Evolutionary conservation across 2,797 vertebrate genomes (phyloP), one percentile per base, ranked within the genome.

Genomic region (Cichlasoma orientale): DNA sequence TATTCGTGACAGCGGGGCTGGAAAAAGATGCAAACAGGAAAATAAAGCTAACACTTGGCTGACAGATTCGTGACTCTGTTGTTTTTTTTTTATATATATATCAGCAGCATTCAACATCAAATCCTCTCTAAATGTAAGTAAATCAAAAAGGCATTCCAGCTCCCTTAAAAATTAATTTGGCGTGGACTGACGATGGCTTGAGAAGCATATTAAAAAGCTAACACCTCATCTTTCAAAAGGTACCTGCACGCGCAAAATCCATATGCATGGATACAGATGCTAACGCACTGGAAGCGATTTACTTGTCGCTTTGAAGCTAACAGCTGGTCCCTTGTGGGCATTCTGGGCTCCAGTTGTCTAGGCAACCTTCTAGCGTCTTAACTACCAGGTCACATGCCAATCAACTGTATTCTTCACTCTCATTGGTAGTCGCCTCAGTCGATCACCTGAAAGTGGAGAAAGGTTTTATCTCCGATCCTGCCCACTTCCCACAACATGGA

Each of bases 401-500:
- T 41, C 38, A 41, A 4, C 12, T 12, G 11, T 66, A 44, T 47
- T 66, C 38, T 66, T 66, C 9, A 66, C 38, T 19, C 16, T 66
- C 38, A 47, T 12, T 44, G 14, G 9, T 63, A 63, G 59, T 27
- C 38, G 41, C 2, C 3, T 63, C 59, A 63, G 3, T 44, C 4
- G 1, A 44, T 44, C 21, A 27, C 1, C 59, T 63, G 59, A 21
- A 63, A 63, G 36, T 18, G 44, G 59, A 63, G 59, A 44, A 63
- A 63, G 10, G 21, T 63, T 63, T 44, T 44, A 4, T 0, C 36
- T 63, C 3, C 0, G 25, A 38, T 0, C 4, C 8, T 0, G 8
- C 59, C 21, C 2, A 18, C 3, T 27, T 66, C 25, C 9, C 50
- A 53, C 4, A 1, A 10, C 8, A 8, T 52, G 47, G 47, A 50